Evolutionary conservation across 2,797 vertebrate genomes (phyloP).

Genomic region (Ataeniobius toweri): DNA sequence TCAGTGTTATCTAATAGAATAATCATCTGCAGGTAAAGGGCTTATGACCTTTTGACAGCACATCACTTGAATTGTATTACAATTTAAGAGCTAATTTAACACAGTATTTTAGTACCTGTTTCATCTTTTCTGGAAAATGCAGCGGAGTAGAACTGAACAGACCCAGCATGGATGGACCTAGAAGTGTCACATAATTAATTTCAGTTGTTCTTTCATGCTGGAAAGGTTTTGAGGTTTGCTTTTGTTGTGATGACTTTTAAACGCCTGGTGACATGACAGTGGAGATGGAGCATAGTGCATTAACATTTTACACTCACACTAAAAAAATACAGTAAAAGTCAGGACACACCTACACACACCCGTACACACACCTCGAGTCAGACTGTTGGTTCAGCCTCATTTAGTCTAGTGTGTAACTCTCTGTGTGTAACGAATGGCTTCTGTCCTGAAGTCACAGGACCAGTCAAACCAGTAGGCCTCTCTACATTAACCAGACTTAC

Average conservation of each 20-base stretch:
- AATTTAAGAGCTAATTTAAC: background rate
- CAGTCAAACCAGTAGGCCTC: slow-evolving; percentile 48
- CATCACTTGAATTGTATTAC: no score
- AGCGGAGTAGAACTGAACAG: slow-evolving; percentile 35
- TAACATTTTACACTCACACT: slow-evolving; percentile 38
- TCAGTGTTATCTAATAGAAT: no score
- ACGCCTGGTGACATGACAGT: slow-evolving; percentile 33
- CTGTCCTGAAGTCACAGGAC: slow-evolving; percentile 50
- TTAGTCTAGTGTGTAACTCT: slow-evolving; percentile 74
- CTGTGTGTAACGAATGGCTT: slow-evolving; percentile 71
- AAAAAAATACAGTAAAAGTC: slow-evolving; percentile 38
- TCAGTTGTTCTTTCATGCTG: slow-evolving; percentile 41
- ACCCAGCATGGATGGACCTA: slow-evolving; percentile 50
- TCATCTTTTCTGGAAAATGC: slow-evolving; percentile 57
- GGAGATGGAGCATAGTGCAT: slow-evolving; percentile 6
- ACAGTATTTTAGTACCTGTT: slow-evolving; percentile 21
- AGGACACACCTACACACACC: slow-evolving; percentile 47
- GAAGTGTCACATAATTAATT: slow-evolving; percentile 70
- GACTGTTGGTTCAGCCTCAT: slow-evolving; percentile 74
- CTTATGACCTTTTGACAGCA: no score
- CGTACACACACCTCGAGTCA: slow-evolving; percentile 57
- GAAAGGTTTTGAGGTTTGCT: slow-evolving; percentile 49
- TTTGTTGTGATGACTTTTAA: slow-evolving; percentile 49
- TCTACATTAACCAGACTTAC: slow-evolving; percentile 66
- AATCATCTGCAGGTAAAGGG: no score